phyloP scores from a whole-genome alignment of 1,140 invertebrate genomes.

The Apis florea region DNA sequence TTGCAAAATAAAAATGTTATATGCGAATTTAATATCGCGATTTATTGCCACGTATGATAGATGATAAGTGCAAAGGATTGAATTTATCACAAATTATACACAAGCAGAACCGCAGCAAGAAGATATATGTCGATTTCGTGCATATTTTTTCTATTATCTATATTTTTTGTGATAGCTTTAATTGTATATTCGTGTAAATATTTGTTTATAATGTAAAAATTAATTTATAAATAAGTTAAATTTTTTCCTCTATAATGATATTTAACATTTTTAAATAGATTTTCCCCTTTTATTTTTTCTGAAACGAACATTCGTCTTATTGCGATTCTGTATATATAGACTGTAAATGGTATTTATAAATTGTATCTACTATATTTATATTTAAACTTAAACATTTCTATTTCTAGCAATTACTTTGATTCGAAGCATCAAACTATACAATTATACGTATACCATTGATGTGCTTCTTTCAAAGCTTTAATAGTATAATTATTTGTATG shows the following conservation, averaged over 20 bases:
- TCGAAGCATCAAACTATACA: background rate
- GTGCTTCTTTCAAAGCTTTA: conserved; percentile 27
- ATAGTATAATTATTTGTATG: conserved; percentile 47
- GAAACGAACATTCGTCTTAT: background rate
- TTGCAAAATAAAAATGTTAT: background rate
- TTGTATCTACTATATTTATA: no score
- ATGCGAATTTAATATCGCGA: background rate
- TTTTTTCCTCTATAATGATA: no score
- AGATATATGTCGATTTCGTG: background rate
- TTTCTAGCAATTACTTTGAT: background rate
- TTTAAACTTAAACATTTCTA: background rate
- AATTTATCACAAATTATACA: background rate
- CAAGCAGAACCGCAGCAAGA: background rate
- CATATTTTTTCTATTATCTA: no score
- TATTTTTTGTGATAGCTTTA: no score
- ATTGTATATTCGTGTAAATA: background rate
- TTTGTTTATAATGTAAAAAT: background rate
- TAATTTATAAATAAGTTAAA: background rate
- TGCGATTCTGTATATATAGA: background rate
- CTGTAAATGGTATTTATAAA: background rate
- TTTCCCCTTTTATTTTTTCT: background rate
- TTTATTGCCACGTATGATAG: background rate
- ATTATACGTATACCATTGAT: background rate
- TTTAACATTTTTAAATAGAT: background rate
- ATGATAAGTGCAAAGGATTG: background rate